These are phyloP conservation scores for Labeo catla DNA, from an alignment of 2,113 vertebrate species.

Conservation along the genomic window DNA sequence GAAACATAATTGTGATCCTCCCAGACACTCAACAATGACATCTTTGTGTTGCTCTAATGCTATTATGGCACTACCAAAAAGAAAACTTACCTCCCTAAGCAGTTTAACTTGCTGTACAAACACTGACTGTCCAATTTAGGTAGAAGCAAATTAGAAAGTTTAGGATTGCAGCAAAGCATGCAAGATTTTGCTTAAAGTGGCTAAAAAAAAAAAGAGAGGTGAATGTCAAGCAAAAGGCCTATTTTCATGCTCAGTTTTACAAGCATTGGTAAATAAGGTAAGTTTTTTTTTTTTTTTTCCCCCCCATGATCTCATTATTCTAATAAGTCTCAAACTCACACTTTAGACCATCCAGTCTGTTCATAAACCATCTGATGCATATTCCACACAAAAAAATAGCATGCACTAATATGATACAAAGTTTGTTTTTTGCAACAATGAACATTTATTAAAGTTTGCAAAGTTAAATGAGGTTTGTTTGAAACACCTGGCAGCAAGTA, in stretches of 20 bases:
- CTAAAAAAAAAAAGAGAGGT: not conserved
- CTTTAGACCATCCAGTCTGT: not conserved
- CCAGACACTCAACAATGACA: conserved; percentile 4
- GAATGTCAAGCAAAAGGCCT: not conserved
- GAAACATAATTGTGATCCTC: conserved; percentile 1
- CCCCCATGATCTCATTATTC: not conserved
- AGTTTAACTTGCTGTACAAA: conserved; percentile 36
- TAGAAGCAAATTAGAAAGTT: not conserved
- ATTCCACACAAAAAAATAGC: not conserved
- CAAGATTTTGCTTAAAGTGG: conserved; percentile 6
- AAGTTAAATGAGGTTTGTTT: not conserved
- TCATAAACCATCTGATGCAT: not conserved
- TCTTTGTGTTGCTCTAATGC: conserved; percentile 35
- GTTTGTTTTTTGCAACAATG: not conserved
- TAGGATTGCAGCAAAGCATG: not conserved
- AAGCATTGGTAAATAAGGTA: not conserved
- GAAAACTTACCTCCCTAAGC: conserved; percentile 35
- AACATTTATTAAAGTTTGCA: not conserved
- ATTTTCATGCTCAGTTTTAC: conserved; percentile 11
- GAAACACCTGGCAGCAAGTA: not conserved
- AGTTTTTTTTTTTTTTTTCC: not conserved
- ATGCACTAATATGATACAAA: not conserved
- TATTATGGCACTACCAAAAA: conserved; percentile 34
- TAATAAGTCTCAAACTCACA: not conserved
- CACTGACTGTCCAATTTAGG: conserved; percentile 17